Evolutionary conservation across 2,113 vertebrate genomes (phyloP).

Genomic region (Recurvirostra avosetta): DNA sequence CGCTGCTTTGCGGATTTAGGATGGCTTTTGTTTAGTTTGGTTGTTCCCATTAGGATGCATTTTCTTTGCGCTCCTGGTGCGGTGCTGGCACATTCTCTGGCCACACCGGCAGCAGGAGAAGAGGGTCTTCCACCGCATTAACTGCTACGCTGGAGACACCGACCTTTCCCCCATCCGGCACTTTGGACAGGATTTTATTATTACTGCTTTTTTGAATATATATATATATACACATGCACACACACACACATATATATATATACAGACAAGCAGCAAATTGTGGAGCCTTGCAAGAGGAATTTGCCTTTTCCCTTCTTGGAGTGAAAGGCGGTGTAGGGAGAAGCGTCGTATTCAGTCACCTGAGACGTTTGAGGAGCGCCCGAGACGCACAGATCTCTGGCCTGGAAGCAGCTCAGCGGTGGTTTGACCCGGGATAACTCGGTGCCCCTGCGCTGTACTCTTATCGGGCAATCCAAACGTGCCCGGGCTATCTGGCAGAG

Average conservation of each 20-base stretch:
- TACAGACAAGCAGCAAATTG: neutral
- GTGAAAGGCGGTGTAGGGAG: neutral
- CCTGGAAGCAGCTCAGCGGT: neutral
- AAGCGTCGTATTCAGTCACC: fast-evolving
- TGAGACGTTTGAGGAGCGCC: fast-evolving
- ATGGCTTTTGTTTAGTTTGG: neutral
- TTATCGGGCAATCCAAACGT: neutral
- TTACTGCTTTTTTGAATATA: neutral
- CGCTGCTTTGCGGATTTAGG: neutral
- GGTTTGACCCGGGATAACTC: neutral
- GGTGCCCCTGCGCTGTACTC: neutral
- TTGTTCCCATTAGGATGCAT: constrained; percentile 7
- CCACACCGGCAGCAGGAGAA: neutral
- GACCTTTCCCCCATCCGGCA: neutral
- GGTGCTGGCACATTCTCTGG: fast-evolving
- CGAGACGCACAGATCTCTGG: fast-evolving
- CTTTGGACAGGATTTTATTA: neutral
- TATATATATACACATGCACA: too few species aligned
- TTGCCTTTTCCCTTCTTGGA: neutral
- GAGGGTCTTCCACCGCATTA: neutral
- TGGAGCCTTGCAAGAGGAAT: neutral
- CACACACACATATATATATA: too few species aligned
- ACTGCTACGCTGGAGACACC: fast-evolving
- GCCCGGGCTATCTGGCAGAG: neutral
- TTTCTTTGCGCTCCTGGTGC: neutral